Evolutionary conservation across 2,888 invertebrate species (phyloP), one percentile per base, ranked within the genome.

Genomic region (Cephus rjabovi): DNA sequence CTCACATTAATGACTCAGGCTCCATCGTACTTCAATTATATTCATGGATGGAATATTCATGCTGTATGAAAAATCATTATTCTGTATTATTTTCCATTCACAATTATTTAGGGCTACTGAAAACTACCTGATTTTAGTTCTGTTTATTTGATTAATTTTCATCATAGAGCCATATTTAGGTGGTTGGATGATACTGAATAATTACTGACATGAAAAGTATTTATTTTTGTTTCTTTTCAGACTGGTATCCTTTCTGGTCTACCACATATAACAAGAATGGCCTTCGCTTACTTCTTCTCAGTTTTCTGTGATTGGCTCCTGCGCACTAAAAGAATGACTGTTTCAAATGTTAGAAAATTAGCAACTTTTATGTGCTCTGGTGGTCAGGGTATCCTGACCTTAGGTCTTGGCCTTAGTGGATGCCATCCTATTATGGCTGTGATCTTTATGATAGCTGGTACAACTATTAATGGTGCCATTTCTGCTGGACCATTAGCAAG

Each of bases 1-100:
- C 94, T 95, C 74, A 95, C 95, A 0, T 90, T 95, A 30, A 94
- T 95, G 93, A 95, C 95, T 0, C 95, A 95, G 87, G 93, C 95
- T 0, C 96, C 96, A 0, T 94, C 94, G 0, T 96, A 95, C 86
- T 95, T 96, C 86, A 94, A 94, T 82, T 93, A 94, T 77, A 93
- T 96, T 75, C 95, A 95, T 84, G 95, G 95, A 74, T 95, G 94
- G 94, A 93, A 95, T 84, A 94, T 96, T 34, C 93, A 93, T 87
- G 93, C 94, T 89, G 95, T 95, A 92, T 90, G 92, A 86, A n/a
- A 4, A 34, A 31, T 30, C 34, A 71, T 37, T 30, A 34, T 11
- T 30, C 9, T 6, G 11, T 31, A 74, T 4, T n/a, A 71, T 30
- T 31, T 76, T 73, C 23, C 71, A 6, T 71, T 33, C 0, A 12